A percentile compares a stretch with the other conserved stretches of the same genome.
Evolutionary conservation across 2,888 invertebrate genomes (phyloP).

Genomic region (Thereva nobilitata): DNA sequence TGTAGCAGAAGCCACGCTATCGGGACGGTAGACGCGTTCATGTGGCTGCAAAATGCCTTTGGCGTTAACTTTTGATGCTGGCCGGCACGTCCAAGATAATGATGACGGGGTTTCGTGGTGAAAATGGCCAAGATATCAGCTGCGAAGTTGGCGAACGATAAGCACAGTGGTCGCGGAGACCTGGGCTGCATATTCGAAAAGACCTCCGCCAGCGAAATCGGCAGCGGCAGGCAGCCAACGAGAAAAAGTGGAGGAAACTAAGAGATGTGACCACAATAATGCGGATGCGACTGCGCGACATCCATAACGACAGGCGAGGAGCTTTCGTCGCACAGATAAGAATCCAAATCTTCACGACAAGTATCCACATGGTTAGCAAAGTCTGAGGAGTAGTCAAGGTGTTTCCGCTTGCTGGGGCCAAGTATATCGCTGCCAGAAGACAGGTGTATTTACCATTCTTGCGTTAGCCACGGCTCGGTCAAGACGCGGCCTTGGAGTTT

Average conservation of each 20-base stretch:
- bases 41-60: not conserved
- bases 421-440: constrained; percentile 59
- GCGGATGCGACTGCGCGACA: constrained; percentile 17
- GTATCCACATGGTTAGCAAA: constrained; percentile 34
- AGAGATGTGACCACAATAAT: constrained; percentile 17
- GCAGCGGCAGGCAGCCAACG: not conserved
- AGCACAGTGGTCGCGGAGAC: not conserved
- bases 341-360: constrained; percentile 37
- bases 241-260: constrained; percentile 18
- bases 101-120: constrained; percentile 12
- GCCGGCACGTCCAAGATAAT: constrained; percentile 8
- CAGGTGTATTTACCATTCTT: constrained; percentile 60
- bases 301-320: constrained; percentile 5
- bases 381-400: constrained; percentile 17
- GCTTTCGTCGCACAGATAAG: constrained; percentile 25
- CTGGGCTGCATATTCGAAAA: too few relatives aligned
- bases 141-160: constrained; percentile 18
- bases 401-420: constrained; percentile 53
- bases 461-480: constrained; percentile 58
- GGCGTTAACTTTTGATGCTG: constrained; percentile 8
- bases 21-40: too few relatives aligned
- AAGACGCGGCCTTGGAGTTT: constrained; percentile 51
- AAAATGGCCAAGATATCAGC: constrained; percentile 29
- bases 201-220: too few relatives aligned
- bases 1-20: too few relatives aligned